Conservation (phyloP, 2,888 invertebrate species). For the Macrophya alboannulata region DNA sequence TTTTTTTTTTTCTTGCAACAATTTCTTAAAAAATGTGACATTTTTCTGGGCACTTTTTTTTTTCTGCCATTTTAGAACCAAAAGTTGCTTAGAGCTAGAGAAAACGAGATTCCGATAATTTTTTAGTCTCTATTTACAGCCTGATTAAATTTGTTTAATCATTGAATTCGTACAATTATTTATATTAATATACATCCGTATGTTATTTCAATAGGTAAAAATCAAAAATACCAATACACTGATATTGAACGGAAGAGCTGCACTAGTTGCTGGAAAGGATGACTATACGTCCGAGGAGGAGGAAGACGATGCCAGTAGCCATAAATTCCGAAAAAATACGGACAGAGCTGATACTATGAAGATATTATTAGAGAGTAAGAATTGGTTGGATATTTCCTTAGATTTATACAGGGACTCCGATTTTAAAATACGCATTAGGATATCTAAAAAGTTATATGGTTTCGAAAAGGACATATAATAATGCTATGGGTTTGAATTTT, state of each 20-base stretch:
- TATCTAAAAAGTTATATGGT: no score
- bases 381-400: conserved; percentile 35
- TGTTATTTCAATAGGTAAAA: conserved; percentile 80
- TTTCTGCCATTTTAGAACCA: neutral
- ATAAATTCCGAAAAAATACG: conserved; percentile 81
- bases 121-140: neutral
- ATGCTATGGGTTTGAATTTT: no score
- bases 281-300: conserved; percentile 86
- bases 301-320: conserved; percentile 79
- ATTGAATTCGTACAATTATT: neutral
- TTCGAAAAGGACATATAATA: no score
- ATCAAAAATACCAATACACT: conserved; percentile 83
- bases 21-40: neutral
- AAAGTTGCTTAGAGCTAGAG: neutral
- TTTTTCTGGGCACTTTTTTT: neutral
- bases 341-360: conserved; percentile 86
- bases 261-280: conserved; percentile 89
- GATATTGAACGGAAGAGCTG: conserved; percentile 91
- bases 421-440: no score
- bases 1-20: no score
- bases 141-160: neutral
- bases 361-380: conserved; percentile 88
- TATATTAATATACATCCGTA: neutral
- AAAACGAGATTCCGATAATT: neutral
- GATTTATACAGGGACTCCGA: neutral